Evolutionary conservation across 2,888 invertebrate species (phyloP), one percentile per base, ranked within the genome.

Genomic region (Folsomia manolachei): DNA sequence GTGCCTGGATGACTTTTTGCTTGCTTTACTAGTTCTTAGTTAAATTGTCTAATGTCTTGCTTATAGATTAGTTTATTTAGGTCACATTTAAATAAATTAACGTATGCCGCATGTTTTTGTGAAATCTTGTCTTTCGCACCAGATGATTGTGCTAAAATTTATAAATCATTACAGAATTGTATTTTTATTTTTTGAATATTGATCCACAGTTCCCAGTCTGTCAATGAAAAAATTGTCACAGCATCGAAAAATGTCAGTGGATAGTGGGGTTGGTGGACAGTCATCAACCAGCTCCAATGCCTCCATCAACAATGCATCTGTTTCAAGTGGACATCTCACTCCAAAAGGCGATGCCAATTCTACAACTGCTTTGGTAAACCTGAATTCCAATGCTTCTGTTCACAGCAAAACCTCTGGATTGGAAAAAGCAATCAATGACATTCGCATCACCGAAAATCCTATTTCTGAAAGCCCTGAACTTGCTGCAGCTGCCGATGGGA

Each of bases 381-480:
- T 79, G 23, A 74, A 71, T 23, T 69, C 72, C 25, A 71, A 71
- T 21, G 72, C 76, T 21, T 52, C 67, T 26, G 25, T 52, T 23
- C 39, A 60, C 51, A 61, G 73, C 19, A 24, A 27, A 11, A 62
- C 75, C 27, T 66, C 67, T 18, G 64, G 62, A 51, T 61, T 80
- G n/a, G 80, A 80, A 63, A 79, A 80, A 61, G 80, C 77, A 19
- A 69, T 80, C 51, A 79, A 60, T 63, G 79, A 80, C 68, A 80
- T 81, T 69, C 77, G 76, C 23, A 81, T 81, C 25, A 81, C 81
- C 0, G 81, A 80, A 70, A 81, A 81, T 71, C 81, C 81, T 0
- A 81, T 81, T 72, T 79, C 79, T 23, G 81, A 79, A 53, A 75
- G 76, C 52, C 74, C 77, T 63, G 78, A 78, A 67, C 73, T 77